Conservation (phyloP, 1,140 invertebrate genomes). For the Latrodectus geometricus region DNA sequence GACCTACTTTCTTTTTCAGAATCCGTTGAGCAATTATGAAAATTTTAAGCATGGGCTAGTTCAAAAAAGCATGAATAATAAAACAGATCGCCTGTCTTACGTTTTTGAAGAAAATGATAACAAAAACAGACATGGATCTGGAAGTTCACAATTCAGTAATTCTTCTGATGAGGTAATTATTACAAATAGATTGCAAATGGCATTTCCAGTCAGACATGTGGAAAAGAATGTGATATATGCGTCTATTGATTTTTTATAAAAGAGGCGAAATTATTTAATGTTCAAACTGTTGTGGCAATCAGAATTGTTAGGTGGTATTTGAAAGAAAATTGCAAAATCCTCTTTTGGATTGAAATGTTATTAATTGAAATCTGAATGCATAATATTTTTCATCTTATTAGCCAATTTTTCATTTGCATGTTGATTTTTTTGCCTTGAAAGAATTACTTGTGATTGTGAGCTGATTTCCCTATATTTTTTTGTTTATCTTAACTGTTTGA, state of each 20-base stretch:
- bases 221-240: conserved; percentile 35
- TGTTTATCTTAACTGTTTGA: too few relatives aligned
- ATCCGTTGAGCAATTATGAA: conserved; percentile 56
- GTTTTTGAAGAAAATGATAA: conserved; percentile 35
- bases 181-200: background rate
- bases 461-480: too few relatives aligned
- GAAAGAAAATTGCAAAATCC: too few relatives aligned
- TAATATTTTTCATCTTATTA: too few relatives aligned
- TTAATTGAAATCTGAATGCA: too few relatives aligned
- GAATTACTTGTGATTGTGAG: too few relatives aligned
- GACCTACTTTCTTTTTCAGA: conserved; percentile 20
- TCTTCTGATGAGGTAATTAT: conserved; percentile 52
- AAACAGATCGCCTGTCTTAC: conserved; percentile 22
- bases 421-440: too few relatives aligned
- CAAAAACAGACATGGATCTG: conserved; percentile 53
- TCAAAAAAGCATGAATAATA: conserved; percentile 24
- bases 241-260: conserved; percentile 13
- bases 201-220: background rate
- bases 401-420: too few relatives aligned
- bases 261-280: background rate
- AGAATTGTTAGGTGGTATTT: too few relatives aligned
- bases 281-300: too few relatives aligned
- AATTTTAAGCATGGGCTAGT: conserved; percentile 45
- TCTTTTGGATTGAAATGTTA: too few relatives aligned
- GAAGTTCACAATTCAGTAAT: conserved; percentile 49